A percentile compares a stretch with the other conserved stretches of the same genome.
phyloP scores from a whole-genome alignment of 2,888 invertebrate genomes.

The Sesia apiformis region DNA sequence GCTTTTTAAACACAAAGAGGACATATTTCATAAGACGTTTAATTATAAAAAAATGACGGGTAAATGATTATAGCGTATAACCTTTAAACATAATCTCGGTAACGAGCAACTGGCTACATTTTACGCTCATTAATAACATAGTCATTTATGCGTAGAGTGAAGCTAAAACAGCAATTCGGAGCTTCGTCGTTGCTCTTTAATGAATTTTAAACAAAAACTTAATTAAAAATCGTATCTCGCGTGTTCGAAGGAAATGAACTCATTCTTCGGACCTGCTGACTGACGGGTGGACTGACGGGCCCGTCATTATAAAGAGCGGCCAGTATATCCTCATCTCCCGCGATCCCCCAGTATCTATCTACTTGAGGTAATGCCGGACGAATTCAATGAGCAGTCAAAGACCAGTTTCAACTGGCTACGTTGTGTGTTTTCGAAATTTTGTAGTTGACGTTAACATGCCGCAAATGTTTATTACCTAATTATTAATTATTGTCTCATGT shows the following conservation, averaged over 20 bases:
- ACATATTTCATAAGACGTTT: constrained; percentile 11
- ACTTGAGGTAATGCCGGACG: neutral
- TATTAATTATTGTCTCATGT: constrained; percentile 48
- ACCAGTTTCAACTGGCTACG: constrained; percentile 35
- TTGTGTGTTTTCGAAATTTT: constrained; percentile 57
- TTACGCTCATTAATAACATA: constrained; percentile 61
- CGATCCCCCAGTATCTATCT: constrained; percentile 16
- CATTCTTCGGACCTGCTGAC: constrained; percentile 65
- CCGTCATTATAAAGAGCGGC: constrained; percentile 53
- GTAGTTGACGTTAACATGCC: constrained; percentile 48
- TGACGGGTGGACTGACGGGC: constrained; percentile 64
- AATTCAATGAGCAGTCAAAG: constrained; percentile 33
- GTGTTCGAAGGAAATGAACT: constrained; percentile 73
- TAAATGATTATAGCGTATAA: constrained; percentile 31
- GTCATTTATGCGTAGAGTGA: constrained; percentile 53
- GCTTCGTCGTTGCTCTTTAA: constrained; percentile 56
- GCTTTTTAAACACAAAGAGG: neutral
- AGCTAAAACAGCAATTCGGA: constrained; percentile 38
- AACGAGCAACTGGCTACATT: constrained; percentile 32
- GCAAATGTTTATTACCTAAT: constrained; percentile 59
- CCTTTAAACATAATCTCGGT: constrained; percentile 42
- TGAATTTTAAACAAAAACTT: constrained; percentile 74
- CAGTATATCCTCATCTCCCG: constrained; percentile 37
- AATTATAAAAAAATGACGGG: constrained; percentile 38
- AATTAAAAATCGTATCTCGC: constrained; percentile 73